Evolutionary conservation across 2,888 invertebrate genomes (phyloP), one percentile per base, ranked within the genome.

Genomic region (Acleris cristana): DNA sequence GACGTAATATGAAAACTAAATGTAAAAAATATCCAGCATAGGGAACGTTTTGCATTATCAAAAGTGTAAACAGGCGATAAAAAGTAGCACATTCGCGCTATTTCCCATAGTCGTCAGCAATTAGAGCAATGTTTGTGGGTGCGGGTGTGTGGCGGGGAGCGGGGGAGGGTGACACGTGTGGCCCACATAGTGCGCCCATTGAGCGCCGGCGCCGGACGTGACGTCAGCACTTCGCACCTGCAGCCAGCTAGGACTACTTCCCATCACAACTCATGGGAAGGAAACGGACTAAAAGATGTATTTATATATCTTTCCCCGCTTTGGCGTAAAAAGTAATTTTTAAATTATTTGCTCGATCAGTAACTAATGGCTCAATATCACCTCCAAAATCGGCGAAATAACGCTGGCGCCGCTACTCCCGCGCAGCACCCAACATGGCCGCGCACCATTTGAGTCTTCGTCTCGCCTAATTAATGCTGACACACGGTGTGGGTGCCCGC

Each of bases 91-190:
- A 88, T 89, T 89, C 86, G 88, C 82, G 84, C 83, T 88, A 85
- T 89, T 91, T 90, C 89, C 88, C 88, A 88, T 90, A 90, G 87
- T 87, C 86, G 87, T 87, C 85, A 85, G 89, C 87, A 88, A 90
- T 90, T 90, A 89, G 86, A 87, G 80, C 87, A 83, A 79, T 76
- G 83, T 83, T 82, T 76, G 83, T 81, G 78, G 79, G 80, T 82
- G 82, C 76, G 82, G 76, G 79, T 73, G 78, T 59, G 70, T 57
- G 71, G 48, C 48, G 69, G 71, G 68, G 68, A 70, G 63, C 69
- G 77, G 73, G 78, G 76, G 79, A 73, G 73, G 76, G 76, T 79
- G 89, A 87, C 91, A 92, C 91, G 91, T 90, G 92, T 91, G 90
- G 83, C 90, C 89, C 88, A 90, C 88, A 90, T 90, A 86, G 81